These are phyloP conservation scores for Papilio protenor DNA, from an alignment of 2,888 invertebrate genomes.

Conservation along the genomic window DNA sequence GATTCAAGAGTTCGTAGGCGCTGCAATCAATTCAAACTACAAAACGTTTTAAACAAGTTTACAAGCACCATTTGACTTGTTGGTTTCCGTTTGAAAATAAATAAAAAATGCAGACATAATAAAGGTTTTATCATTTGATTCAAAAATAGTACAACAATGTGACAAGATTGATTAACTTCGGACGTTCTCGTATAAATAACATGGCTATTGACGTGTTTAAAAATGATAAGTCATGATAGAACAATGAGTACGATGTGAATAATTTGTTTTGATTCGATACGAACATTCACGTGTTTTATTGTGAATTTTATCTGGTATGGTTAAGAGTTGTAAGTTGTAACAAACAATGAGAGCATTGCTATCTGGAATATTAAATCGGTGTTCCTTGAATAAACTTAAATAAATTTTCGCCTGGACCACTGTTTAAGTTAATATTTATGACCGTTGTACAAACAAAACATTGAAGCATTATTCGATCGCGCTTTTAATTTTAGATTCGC, in stretches of 20 bases:
- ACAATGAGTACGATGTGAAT: constrained; percentile 68
- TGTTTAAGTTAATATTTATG: constrained; percentile 76
- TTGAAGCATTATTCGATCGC: constrained; percentile 76
- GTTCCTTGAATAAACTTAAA: constrained; percentile 47
- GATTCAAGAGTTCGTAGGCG: constrained; percentile 25
- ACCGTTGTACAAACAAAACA: constrained; percentile 75
- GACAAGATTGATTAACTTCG: constrained; percentile 74
- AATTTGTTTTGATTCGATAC: constrained; percentile 62
- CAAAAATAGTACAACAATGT: constrained; percentile 65
- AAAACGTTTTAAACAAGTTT: constrained; percentile 27
- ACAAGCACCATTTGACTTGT: constrained; percentile 26
- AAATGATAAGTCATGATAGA: constrained; percentile 71
- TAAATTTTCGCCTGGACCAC: constrained; percentile 67
- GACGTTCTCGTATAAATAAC: constrained; percentile 63
- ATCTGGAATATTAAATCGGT: constrained; percentile 44
- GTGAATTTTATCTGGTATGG: constrained; percentile 42
- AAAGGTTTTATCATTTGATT: constrained; percentile 60
- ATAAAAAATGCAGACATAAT: constrained; percentile 21
- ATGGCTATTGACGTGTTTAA: constrained; percentile 64
- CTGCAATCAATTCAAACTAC: constrained; percentile 29
- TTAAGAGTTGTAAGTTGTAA: constrained; percentile 36
- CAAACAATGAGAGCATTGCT: constrained; percentile 40
- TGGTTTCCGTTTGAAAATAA: constrained; percentile 21
- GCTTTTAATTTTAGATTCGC: constrained; percentile 82
- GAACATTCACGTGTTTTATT: constrained; percentile 49